Evolutionary conservation across 2,797 vertebrate genomes (phyloP).

Genomic region (Coregonus suidteri): DNA sequence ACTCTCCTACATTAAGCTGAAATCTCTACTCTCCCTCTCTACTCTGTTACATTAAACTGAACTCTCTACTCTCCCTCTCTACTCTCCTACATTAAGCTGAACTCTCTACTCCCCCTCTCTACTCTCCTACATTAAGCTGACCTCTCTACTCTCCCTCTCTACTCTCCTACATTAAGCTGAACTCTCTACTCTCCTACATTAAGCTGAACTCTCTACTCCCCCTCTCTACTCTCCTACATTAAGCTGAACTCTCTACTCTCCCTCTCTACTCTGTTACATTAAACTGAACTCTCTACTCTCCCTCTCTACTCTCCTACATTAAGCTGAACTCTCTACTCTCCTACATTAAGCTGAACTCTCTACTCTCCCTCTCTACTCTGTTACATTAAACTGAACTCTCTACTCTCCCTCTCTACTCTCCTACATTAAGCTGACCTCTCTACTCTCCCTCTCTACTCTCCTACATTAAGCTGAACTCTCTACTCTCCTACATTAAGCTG

Average conservation of each 20-base stretch:
- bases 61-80: no score
- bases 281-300: background rate
- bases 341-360: conserved; percentile 75
- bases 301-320: conserved; percentile 72
- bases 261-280: no score
- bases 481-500: conserved; percentile 73
- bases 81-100: conserved; percentile 73
- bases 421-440: conserved; percentile 74
- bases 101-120: background rate
- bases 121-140: conserved; percentile 73
- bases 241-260: no score
- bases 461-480: conserved; percentile 75
- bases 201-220: no score
- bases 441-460: background rate
- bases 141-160: background rate
- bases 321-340: conserved; percentile 11
- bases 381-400: conserved; percentile 75
- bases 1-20: conserved; percentile 73
- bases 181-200: no score
- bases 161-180: no score
- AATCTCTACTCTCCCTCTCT: background rate
- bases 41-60: conserved; percentile 73
- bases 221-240: no score
- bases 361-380: background rate
- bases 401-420: background rate